Evolutionary conservation across 2,797 vertebrate genomes (phyloP).

Genomic region (Botia kubotai): DNA sequence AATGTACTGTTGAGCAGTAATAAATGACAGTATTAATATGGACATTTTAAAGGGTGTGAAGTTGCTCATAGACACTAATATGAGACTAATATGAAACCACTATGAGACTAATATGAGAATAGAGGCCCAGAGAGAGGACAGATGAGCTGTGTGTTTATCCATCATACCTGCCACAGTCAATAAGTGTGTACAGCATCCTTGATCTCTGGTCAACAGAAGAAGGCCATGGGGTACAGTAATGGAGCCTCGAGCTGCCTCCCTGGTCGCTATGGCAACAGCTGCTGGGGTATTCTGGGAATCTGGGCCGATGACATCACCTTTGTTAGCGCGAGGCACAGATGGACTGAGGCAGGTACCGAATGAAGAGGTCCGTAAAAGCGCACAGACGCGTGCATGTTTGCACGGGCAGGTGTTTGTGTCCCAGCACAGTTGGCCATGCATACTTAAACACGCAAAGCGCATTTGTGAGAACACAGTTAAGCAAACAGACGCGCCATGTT

Average conservation of each 20-base stretch:
- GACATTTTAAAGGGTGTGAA: too few species aligned
- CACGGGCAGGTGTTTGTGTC: slow-evolving; percentile 28
- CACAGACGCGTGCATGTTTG: not conserved
- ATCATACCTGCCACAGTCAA: slow-evolving; percentile 14
- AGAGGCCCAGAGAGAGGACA: not conserved
- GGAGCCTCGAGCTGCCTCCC: slow-evolving; percentile 41
- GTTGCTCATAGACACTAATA: too few species aligned
- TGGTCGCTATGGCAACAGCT: slow-evolving; percentile 72
- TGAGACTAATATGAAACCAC: too few species aligned
- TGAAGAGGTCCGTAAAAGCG: slow-evolving; percentile 65
- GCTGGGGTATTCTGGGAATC: slow-evolving; percentile 69
- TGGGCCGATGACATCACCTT: slow-evolving; percentile 71
- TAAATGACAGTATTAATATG: not conserved
- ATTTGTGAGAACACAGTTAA: slow-evolving; percentile 13
- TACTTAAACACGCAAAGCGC: slow-evolving; percentile 32
- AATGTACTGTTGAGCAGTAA: not conserved
- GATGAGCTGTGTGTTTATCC: not conserved
- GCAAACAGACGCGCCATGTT: not conserved
- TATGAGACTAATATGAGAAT: too few species aligned
- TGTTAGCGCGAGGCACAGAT: slow-evolving; percentile 73
- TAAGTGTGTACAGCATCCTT: slow-evolving; percentile 29
- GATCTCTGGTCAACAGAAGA: slow-evolving; percentile 9
- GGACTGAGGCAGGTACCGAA: slow-evolving; percentile 61
- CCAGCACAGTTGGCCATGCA: slow-evolving; percentile 57
- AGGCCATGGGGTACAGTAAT: slow-evolving; percentile 22